Conservation (phyloP, 2,797 vertebrate genomes). For the Loriculus beryllinus region DNA sequence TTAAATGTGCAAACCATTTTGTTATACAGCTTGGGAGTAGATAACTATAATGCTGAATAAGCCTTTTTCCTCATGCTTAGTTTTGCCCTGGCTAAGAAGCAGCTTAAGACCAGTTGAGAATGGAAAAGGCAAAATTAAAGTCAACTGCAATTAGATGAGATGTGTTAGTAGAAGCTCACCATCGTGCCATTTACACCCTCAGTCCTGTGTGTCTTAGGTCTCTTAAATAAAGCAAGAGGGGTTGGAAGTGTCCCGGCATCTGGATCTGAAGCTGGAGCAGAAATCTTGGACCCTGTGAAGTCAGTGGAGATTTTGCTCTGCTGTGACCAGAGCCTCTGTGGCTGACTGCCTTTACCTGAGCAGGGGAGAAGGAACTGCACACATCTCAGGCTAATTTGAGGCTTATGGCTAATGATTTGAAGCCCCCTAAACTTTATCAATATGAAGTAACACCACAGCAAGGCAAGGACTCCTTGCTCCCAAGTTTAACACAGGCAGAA, state of each 20-base stretch:
- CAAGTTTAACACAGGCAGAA: background rate
- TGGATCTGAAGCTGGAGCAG: constrained; percentile 1
- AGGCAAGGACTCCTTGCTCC: background rate
- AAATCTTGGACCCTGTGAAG: background rate
- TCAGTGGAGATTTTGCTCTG: constrained; percentile 10
- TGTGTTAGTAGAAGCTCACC: background rate
- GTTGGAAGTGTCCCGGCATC: background rate
- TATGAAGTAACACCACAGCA: background rate
- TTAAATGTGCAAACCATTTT: constrained; percentile 57
- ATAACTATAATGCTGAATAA: constrained; percentile 53
- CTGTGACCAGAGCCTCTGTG: background rate
- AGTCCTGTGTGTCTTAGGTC: constrained; percentile 17
- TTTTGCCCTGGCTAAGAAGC: constrained; percentile 32
- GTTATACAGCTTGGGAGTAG: constrained; percentile 60
- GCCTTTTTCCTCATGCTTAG: constrained; percentile 47
- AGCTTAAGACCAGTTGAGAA: background rate
- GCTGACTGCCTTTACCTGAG: background rate
- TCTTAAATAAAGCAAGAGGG: background rate
- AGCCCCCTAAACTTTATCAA: background rate
- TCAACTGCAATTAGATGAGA: background rate
- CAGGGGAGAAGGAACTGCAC: background rate
- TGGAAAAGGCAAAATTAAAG: constrained; percentile 39
- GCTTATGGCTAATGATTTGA: background rate
- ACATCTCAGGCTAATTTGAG: background rate
- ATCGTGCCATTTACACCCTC: constrained; percentile 28